A percentile compares a stretch with the other conserved stretches of the same genome.
Conservation (phyloP, 2,888 invertebrate species). For the Mactromeris polynyma region DNA sequence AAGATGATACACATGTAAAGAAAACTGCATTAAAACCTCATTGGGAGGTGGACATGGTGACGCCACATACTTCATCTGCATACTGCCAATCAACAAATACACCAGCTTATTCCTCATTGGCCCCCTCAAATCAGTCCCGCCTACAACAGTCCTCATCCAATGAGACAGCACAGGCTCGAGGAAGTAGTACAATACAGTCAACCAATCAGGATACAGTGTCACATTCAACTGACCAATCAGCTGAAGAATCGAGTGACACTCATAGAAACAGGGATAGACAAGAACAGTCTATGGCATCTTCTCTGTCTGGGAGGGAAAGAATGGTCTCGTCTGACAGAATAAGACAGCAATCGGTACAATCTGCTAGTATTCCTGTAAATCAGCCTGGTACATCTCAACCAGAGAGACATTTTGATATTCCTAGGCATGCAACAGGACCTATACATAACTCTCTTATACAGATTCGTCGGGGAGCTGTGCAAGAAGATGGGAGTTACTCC, state of each 20-base stretch:
- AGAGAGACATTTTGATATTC: constrained; percentile 27
- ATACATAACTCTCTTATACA: constrained; percentile 63
- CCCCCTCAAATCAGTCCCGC: constrained; percentile 55
- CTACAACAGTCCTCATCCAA: constrained; percentile 26
- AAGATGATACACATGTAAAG: constrained; percentile 84
- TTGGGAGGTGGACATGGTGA: constrained; percentile 59
- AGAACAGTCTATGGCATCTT: not conserved
- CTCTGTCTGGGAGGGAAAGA: not conserved
- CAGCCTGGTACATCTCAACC: constrained; percentile 3
- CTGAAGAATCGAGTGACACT: not conserved
- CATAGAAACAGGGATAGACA: not conserved
- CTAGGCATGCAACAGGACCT: constrained; percentile 23
- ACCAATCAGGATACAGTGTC: constrained; percentile 6
- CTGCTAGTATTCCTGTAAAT: not conserved
- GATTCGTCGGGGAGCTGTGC: constrained; percentile 61
- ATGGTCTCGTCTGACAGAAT: constrained; percentile 15
- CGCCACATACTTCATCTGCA: constrained; percentile 69
- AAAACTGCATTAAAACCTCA: constrained; percentile 35
- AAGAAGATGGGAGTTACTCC: constrained; percentile 61
- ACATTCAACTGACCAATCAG: constrained; percentile 15
- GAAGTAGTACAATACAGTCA: not conserved
- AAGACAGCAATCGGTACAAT: not conserved
- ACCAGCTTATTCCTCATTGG: constrained; percentile 69
- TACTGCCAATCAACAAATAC: constrained; percentile 71
- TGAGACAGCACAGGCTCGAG: constrained; percentile 23